Evolutionary conservation across 2,888 invertebrate genomes (phyloP).

Genomic region (Cetonia aurata): DNA sequence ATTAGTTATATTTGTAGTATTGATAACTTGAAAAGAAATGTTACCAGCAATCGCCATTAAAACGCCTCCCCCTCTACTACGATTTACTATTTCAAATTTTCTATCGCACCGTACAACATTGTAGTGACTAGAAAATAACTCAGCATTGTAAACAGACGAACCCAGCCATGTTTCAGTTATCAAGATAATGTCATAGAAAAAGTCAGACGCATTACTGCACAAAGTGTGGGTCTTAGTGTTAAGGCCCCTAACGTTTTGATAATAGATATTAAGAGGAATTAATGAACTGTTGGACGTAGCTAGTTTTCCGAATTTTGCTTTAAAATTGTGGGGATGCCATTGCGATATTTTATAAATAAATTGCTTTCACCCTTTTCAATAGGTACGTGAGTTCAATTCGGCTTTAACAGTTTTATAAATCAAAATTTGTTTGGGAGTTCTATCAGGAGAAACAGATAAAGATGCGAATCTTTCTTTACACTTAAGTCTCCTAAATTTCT

Average conservation of each 20-base stretch:
- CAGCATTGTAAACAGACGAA: too few relatives aligned
- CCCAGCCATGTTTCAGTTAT: too few relatives aligned
- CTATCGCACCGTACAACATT: too few relatives aligned
- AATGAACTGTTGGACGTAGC: background rate
- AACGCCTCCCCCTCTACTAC: too few relatives aligned
- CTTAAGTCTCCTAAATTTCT: too few relatives aligned
- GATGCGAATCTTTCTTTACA: background rate
- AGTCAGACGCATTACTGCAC: background rate
- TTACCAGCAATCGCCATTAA: too few relatives aligned
- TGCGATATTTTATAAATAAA: background rate
- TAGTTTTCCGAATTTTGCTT: slow-evolving; percentile 1
- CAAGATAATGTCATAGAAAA: too few relatives aligned
- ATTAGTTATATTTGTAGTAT: too few relatives aligned
- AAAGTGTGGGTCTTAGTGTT: background rate
- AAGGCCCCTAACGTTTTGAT: background rate
- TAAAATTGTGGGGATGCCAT: background rate
- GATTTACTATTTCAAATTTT: too few relatives aligned
- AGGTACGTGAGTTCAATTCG: background rate
- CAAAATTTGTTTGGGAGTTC: background rate
- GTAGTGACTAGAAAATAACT: too few relatives aligned
- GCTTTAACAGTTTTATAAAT: background rate
- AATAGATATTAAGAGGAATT: too few relatives aligned
- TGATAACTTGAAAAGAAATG: too few relatives aligned
- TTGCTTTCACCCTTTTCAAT: background rate
- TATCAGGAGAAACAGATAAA: background rate